These are phyloP conservation scores for Hypercompe scribonia DNA, from an alignment of 2,888 invertebrate genomes.

Conservation along the genomic window DNA sequence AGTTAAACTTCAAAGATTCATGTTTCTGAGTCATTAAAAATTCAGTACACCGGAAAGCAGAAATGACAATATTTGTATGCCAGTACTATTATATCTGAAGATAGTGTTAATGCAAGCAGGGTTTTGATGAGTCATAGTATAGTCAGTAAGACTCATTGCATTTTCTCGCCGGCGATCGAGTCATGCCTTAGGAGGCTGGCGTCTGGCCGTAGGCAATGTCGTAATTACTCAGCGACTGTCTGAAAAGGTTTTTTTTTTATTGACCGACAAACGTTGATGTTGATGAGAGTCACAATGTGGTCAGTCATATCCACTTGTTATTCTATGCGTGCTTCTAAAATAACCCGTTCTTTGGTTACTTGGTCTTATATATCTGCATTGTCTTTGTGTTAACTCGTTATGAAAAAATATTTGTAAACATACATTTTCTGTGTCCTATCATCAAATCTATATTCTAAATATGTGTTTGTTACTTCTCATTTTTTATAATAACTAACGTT, in stretches of 20 bases:
- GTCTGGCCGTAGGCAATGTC: conserved; percentile 55
- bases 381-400: neutral
- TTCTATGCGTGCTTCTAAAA: conserved; percentile 44
- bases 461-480: neutral
- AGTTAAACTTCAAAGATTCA: neutral
- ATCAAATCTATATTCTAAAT: neutral
- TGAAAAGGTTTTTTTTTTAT: conserved; percentile 50
- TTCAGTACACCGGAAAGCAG: conserved; percentile 10
- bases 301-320: conserved; percentile 50
- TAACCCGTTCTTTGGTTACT: conserved; percentile 42
- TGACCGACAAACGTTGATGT: conserved; percentile 33
- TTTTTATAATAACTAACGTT: neutral
- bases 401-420: neutral
- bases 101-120: conserved; percentile 23
- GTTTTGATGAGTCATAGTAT: conserved; percentile 53
- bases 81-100: conserved; percentile 15
- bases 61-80: conserved; percentile 14
- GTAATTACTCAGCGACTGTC: conserved; percentile 59
- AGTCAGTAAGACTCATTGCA: conserved; percentile 57
- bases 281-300: conserved; percentile 38
- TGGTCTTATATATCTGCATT: conserved; percentile 21
- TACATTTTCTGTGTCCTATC: neutral
- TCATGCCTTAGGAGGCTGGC: conserved; percentile 57
- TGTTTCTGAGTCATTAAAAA: neutral
- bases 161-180: conserved; percentile 53